Base-by-base conservation (phyloP, 2,888 invertebrate species). In the Himalopsyche kuldschensis region DNA sequence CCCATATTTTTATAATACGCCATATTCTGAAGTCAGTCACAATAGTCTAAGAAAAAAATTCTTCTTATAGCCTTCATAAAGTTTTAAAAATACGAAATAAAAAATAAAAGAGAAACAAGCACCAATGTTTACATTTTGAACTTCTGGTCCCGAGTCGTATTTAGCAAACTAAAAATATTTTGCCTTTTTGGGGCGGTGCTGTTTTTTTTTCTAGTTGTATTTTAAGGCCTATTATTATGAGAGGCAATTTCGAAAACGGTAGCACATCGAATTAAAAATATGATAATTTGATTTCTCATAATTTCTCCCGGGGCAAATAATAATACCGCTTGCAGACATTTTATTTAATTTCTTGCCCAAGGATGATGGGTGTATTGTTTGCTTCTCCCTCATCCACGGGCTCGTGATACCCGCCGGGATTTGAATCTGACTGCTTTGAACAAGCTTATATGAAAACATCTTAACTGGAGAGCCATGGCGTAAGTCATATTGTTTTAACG, bases 201-300 rank as follows among this genome's bases (percentile, higher is more conserved):
- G 24, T 69, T 48, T 75, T 47, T 55, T 48, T 80, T 77, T 17
- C 11, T 84, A 80, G 82, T 84, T 55, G 80, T 69, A 77, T 81
- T 79, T 79, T 81, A 80, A 79, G 69, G 27, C 69, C 82, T 69
- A 48, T 84, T 78, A 85, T 85, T 85, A 84, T 35, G 75, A 75
- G 84, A 47, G 75, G 78, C 84, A 76, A 84, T 85, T 82, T 82
- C 48, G 48, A 80, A 80, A 85, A 85, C 84, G 84, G 85, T 84
- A 84, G 85, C 84, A 55, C 76, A 78, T 75, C 48, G 82, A 85
- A 82, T 84, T 81, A 82, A 84, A 82, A 85, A 84, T 84, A 85
- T 85, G 81, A 85, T 84, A 85, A 85, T 85, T 85, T 82, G 84
- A 85, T 84, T 83, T 85, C 80, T 79, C 31, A 32, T 85, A 80